These are phyloP conservation scores for Wasmannia auropunctata DNA, from an alignment of 1,140 invertebrate genomes.

Conservation along the genomic window DNA sequence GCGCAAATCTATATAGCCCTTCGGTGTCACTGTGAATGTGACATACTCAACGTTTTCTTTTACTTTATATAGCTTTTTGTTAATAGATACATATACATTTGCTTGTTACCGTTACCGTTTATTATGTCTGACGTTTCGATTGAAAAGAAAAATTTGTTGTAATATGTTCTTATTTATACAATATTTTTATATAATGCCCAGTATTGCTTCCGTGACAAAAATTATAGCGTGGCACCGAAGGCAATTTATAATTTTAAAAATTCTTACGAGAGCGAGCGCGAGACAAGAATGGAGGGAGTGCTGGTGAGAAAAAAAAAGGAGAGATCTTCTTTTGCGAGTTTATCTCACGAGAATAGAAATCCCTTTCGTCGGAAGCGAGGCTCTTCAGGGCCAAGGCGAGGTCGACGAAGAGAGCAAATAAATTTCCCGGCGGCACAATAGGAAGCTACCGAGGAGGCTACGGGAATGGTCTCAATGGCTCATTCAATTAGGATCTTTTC, in stretches of 20 bases:
- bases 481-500: constrained; percentile 70
- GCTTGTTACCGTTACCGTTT: too few species aligned
- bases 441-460: constrained; percentile 29
- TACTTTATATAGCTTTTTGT: too few species aligned
- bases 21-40: too few species aligned
- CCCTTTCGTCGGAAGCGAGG: constrained; percentile 1
- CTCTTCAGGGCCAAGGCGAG: background rate
- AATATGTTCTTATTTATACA: too few species aligned
- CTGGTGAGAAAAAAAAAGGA: background rate
- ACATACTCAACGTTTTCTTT: too few species aligned
- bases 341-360: constrained; percentile 28
- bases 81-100: too few species aligned
- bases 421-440: constrained; percentile 42
- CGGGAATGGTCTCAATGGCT: constrained; percentile 34
- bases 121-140: too few species aligned
- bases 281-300: background rate
- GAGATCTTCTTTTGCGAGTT: constrained; percentile 1
- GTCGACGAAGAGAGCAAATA: constrained; percentile 37
- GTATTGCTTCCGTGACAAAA: too few species aligned
- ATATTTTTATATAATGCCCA: too few species aligned
- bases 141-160: too few species aligned
- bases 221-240: too few species aligned
- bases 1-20: too few species aligned
- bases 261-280: background rate
- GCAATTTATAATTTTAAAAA: background rate